Evolutionary conservation across 2,888 invertebrate genomes (phyloP).

Genomic region (Xestia sexstrigata): DNA sequence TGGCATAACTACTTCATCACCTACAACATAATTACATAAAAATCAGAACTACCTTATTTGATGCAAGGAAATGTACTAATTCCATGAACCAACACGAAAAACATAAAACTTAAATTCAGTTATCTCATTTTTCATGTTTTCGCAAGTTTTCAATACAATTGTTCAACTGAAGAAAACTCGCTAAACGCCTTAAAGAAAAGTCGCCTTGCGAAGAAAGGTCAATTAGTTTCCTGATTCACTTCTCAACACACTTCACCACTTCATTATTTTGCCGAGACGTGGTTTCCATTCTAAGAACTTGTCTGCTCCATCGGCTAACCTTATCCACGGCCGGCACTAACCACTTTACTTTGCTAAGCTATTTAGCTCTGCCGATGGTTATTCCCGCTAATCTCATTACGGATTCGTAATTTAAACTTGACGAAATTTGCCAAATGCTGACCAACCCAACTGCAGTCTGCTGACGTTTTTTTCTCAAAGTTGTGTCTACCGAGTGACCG

Average conservation of each 20-base stretch:
- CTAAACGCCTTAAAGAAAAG: background rate
- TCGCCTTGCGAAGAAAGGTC: slow-evolving; percentile 2
- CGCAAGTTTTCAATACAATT: background rate
- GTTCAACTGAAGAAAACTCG: background rate
- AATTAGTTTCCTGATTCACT: slow-evolving; percentile 11
- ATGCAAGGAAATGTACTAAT: too few relatives aligned
- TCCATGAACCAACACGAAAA: background rate
- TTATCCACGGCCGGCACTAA: background rate
- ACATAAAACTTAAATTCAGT: background rate
- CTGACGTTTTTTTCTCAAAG: too few relatives aligned
- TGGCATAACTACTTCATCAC: too few relatives aligned
- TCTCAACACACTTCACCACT: background rate
- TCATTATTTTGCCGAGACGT: background rate
- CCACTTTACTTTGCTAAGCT: background rate
- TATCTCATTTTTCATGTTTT: background rate
- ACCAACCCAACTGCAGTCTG: background rate
- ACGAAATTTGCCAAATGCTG: background rate
- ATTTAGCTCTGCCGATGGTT: background rate
- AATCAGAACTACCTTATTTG: too few relatives aligned
- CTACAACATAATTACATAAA: too few relatives aligned
- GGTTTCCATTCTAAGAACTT: background rate
- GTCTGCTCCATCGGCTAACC: background rate
- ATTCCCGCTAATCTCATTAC: background rate
- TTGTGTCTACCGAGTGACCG: background rate
- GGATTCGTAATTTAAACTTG: background rate